A percentile compares a stretch with the other conserved stretches of the same genome.
phyloP scores from a whole-genome alignment of 1,140 invertebrate genomes.

The Pseudomyrmex gracilis region DNA sequence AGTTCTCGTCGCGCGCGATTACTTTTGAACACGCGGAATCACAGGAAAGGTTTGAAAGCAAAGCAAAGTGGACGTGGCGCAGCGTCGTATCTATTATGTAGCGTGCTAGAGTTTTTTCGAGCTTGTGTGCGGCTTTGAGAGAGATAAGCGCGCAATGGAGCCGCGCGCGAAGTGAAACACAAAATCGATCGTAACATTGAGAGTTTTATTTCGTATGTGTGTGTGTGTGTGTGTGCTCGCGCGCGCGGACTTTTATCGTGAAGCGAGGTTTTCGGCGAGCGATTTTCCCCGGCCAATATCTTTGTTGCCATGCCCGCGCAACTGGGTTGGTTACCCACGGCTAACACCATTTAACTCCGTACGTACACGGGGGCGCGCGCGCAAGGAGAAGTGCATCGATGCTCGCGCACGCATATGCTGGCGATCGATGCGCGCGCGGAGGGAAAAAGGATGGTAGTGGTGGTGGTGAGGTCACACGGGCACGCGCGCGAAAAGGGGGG shows the following conservation, averaged over 20 bases:
- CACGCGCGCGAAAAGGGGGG: constrained; percentile 22
- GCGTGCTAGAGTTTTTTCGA: too few relatives aligned
- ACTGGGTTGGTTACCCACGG: constrained; percentile 47
- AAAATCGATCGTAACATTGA: constrained; percentile 41
- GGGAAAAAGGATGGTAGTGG: not conserved
- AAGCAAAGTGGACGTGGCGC: not conserved
- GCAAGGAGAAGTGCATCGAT: constrained; percentile 26
- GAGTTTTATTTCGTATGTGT: not conserved
- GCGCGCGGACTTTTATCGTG: constrained; percentile 17
- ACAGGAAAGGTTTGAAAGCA: not conserved
- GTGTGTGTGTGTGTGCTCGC: too few relatives aligned
- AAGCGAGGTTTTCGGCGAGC: not conserved
- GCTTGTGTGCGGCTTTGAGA: not conserved
- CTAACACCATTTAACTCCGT: constrained; percentile 28
- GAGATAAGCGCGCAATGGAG: constrained; percentile 9
- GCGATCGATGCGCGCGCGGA: constrained; percentile 18
- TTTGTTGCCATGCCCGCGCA: constrained; percentile 12
- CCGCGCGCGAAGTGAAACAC: not conserved
- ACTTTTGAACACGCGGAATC: constrained; percentile 1
- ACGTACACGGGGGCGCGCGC: not conserved
- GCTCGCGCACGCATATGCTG: constrained; percentile 33
- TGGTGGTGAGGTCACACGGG: not conserved
- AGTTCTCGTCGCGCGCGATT: not conserved
- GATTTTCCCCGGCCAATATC: constrained; percentile 1
- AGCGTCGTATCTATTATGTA: not conserved